Base-by-base conservation (phyloP, 2,797 vertebrate species). In the Ptychobarbus kaznakovi region DNA sequence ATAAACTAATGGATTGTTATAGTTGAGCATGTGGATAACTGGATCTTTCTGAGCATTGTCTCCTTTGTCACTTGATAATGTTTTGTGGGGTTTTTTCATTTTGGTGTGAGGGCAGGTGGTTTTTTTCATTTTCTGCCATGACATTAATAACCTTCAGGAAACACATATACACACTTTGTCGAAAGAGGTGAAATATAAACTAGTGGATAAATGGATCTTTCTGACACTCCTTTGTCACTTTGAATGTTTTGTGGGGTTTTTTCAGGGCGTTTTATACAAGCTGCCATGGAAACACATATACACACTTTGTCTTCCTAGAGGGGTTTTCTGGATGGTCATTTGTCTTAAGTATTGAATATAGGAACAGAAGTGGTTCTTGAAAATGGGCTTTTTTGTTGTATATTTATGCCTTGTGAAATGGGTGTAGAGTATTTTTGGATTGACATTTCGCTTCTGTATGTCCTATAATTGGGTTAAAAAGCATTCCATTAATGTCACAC, bases 341-440 rank as follows among this genome's bases (percentile, higher is more conserved):
- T 85, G 51, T 86, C 78, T 88, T 86, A 86, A 86, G n/a, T 49
- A 51, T 5, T 9, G 20, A 69, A 82, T 76, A 80, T 82, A 53
- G 82, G 25, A 86, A 58, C 51, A 85, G 46, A 86, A 87, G 80
- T 75, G 88, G 49, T 73, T 38, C n/a, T 1, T 28, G 58, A n/a
- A 83, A 73, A 68, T 78, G 76, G 81, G 22, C 53, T 81, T 83
- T 83, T 81, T 70, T 68, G 61, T 81, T 82, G 56, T 84, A 69
- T 72, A 32, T 53, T 72, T 22, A 66, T 53, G 15, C 25, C 25
- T 66, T 56, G 38, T 53, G 25, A 76, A 83, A 51, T 38, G 25
- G 61, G n/a, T 84, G 35, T 49, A 28, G 72, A 28, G 73, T 77
- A 51, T 87, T 87, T 83, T 84, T 6, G 42, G 72, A 70, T 25